Evolutionary conservation across 2,888 invertebrate species (phyloP).

Genomic region (Chymomyza amoena): DNA sequence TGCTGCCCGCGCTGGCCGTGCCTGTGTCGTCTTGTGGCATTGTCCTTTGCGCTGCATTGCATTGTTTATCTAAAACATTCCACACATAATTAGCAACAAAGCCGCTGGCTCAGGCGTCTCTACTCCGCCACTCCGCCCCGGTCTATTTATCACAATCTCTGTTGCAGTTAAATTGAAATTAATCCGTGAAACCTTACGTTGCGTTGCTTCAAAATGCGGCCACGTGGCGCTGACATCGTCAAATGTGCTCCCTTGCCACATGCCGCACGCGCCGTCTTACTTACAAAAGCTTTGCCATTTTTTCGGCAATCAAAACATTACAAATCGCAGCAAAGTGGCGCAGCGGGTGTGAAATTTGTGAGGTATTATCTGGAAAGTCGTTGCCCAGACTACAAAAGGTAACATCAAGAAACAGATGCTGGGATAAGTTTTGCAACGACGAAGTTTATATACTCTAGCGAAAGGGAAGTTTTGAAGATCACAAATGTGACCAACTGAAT

Average conservation of each 20-base stretch:
- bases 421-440: neutral
- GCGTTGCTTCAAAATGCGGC: slow-evolving; percentile 49
- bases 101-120: slow-evolving; percentile 36
- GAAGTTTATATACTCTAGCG: neutral
- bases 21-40: slow-evolving; percentile 47
- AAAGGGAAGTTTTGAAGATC: neutral
- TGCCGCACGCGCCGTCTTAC: slow-evolving; percentile 41
- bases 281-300: slow-evolving; percentile 9
- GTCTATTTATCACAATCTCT: slow-evolving; percentile 4
- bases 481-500: too few relatives aligned
- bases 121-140: slow-evolving; percentile 7
- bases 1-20: slow-evolving; percentile 4
- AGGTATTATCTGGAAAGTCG: slow-evolving; percentile 49
- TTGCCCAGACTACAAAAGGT: neutral
- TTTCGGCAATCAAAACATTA: slow-evolving; percentile 64
- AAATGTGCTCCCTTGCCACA: slow-evolving; percentile 33
- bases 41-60: slow-evolving; percentile 52
- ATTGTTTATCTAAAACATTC: slow-evolving; percentile 70
- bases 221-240: slow-evolving; percentile 59
- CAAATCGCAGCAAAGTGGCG: slow-evolving; percentile 44
- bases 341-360: slow-evolving; percentile 51
- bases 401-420: slow-evolving; percentile 4
- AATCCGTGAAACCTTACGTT: slow-evolving; percentile 74
- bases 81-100: slow-evolving; percentile 69
- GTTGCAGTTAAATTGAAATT: slow-evolving; percentile 72